Evolutionary conservation across 2,113 vertebrate genomes (phyloP), one percentile per base, ranked within the genome.

Genomic region (Spizaetus ornatus): DNA sequence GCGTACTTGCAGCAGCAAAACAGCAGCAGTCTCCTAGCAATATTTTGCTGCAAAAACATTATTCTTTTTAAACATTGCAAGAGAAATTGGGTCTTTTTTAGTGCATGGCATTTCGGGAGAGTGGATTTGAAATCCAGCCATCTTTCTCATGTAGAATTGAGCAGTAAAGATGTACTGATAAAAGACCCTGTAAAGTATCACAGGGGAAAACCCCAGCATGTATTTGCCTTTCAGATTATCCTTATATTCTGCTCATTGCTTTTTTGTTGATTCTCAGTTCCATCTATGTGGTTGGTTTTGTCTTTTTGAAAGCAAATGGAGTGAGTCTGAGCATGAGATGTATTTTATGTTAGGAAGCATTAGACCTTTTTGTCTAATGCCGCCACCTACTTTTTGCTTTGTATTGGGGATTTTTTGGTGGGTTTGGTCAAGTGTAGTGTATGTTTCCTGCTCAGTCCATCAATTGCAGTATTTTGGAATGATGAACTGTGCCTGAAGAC

Each of bases 181-280:
- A 93, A 87, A 91, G 62, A 79, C 78, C 8, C 20, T 65, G 62
- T 71, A 23, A 42, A 73, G 19, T 76, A 79, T 70, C 16, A n/a
- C 43, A 74, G 82, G 79, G 82, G 66, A 90, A 94, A 94, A 86
- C 53, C 82, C 82, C 34, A 9, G 42, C 12, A 0, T 7, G 3
- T 70, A 45, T 88, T 93, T 92, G 85, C 63, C 71, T 95, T 91
- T 96, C 85, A 86, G 85, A 73, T 88, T 77, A 73, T 92, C 78
- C 76, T 85, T 56, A 3, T 58, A 4, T 82, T 87, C 45, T 70
- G 13, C 19, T 67, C 10, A 6, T n/a, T 61, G 36, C 56, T 5
- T 56, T 67, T 91, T 86, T 76, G 79, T 79, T 77, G 45, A 42
- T 74, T 94, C 79, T 92, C 11, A 8, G 53, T 69, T 92, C 69